A percentile compares a stretch with the other conserved stretches of the same genome.
These are phyloP conservation scores for Lutjanus argentimaculatus DNA, from an alignment of 2,797 vertebrate genomes.

Conservation along the genomic window DNA sequence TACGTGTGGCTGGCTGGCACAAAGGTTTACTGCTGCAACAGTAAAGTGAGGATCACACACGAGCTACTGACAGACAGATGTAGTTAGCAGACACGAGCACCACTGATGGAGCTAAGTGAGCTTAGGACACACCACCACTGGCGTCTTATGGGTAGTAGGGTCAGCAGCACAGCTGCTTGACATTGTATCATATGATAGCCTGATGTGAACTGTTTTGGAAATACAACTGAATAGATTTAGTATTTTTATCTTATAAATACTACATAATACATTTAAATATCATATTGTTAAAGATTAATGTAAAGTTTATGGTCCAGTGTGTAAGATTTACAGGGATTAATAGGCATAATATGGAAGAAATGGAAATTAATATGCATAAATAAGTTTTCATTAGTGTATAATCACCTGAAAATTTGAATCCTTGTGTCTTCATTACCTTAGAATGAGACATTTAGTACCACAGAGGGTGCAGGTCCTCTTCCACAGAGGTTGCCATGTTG, in stretches of 20 bases:
- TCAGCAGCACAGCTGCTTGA: constrained; percentile 22
- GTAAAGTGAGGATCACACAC: constrained; percentile 58
- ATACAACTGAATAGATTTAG: not conserved
- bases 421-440: too few species aligned
- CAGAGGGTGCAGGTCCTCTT: too few species aligned
- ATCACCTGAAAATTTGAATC: too few species aligned
- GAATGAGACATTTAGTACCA: too few species aligned
- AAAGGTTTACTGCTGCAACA: constrained; percentile 68
- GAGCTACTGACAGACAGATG: constrained; percentile 55
- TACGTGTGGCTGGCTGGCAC: constrained; percentile 65
- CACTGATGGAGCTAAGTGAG: constrained; percentile 47
- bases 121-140: constrained; percentile 28
- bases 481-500: too few species aligned
- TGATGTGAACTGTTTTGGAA: not conserved
- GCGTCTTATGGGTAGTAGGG: constrained; percentile 10
- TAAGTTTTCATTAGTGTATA: too few species aligned
- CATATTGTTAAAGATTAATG: not conserved
- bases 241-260: not conserved
- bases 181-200: constrained; percentile 28
- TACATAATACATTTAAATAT: not conserved
- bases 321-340: too few species aligned
- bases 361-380: too few species aligned
- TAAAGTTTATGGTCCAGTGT: too few species aligned
- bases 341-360: too few species aligned
- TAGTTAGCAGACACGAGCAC: constrained; percentile 43